Evolutionary conservation across 2,888 invertebrate genomes (phyloP), one percentile per base, ranked within the genome.

Genomic region (Dynastes maya): DNA sequence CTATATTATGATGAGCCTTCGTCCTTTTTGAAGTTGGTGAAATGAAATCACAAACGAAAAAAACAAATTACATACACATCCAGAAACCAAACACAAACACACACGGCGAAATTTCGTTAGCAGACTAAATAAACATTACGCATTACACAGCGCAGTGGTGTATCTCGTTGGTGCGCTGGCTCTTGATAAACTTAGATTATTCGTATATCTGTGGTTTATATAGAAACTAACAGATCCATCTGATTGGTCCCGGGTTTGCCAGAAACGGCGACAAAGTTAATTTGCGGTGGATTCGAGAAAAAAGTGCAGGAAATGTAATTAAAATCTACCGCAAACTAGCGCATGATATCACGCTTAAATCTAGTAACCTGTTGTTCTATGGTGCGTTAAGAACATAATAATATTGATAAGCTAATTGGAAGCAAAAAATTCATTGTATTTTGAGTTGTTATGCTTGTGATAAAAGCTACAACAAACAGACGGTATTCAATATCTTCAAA

Each of bases 191-290:
- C 53, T 2, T 29, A 8, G 32, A 45, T 32, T 55, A 55, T 40
- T 22, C 16, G 22, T 11, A 8, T 58, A 71, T 58, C 32, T 71
- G 71, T 58, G 71, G 71, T 58, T 71, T 55, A 71, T 58, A 58
- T 55, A 37, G 22, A 55, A 32, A 32, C 32, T 71, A 71, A 55
- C 55, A 71, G 32, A 37, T 16, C 55, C 16, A 37, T 71, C 37
- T 58, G 71, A 71, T 71, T 71, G 71, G 71, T 40, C 22, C n/a
- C 6, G 16, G 16, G 8, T 71, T 71, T 16, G 32, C 58, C 51
- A 58, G 55, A 37, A 71, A 55, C 40, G 22, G 13, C n/a, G 11
- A 61, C 6, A 40, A 11, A 16, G 40, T 37, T 55, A 32, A 37
- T 53, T 58, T 71, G 55, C 55, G 55, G 71, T 55, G 37, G 9